phyloP scores from a whole-genome alignment of 2,888 invertebrate species.

The Colostygia pectinataria region DNA sequence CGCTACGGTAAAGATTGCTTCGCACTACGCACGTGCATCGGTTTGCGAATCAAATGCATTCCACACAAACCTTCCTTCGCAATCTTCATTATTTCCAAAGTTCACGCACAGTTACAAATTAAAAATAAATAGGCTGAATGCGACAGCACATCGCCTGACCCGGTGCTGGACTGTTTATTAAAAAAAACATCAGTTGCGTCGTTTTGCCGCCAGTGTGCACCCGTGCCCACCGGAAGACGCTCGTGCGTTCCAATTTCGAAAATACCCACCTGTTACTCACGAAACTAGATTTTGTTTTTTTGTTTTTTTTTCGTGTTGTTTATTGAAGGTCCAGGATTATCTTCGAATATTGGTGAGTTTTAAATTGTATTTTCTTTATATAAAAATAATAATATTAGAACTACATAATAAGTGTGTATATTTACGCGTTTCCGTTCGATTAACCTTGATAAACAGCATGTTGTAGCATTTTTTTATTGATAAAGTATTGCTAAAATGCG shows the following conservation, averaged over 20 bases:
- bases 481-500: neutral
- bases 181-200: constrained; percentile 41
- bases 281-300: constrained; percentile 23
- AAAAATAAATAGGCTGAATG: constrained; percentile 57
- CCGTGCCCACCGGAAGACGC: constrained; percentile 49
- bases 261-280: constrained; percentile 20
- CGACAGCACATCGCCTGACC: constrained; percentile 46
- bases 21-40: too few relatives aligned
- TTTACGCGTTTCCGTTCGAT: constrained; percentile 1
- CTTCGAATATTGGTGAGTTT: constrained; percentile 9
- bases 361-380: neutral
- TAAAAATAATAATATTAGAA: too few relatives aligned
- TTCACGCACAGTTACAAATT: constrained; percentile 51
- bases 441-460: constrained; percentile 1
- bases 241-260: constrained; percentile 45
- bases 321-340: constrained; percentile 3
- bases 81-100: constrained; percentile 49
- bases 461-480: neutral
- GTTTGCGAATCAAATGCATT: too few relatives aligned
- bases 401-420: neutral
- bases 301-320: constrained; percentile 38
- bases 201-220: constrained; percentile 52
- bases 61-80: constrained; percentile 59
- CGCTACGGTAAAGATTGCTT: neutral
- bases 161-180: constrained; percentile 45